Conservation (phyloP, 2,888 invertebrate genomes). For the Xestoiulus laeticollis region DNA sequence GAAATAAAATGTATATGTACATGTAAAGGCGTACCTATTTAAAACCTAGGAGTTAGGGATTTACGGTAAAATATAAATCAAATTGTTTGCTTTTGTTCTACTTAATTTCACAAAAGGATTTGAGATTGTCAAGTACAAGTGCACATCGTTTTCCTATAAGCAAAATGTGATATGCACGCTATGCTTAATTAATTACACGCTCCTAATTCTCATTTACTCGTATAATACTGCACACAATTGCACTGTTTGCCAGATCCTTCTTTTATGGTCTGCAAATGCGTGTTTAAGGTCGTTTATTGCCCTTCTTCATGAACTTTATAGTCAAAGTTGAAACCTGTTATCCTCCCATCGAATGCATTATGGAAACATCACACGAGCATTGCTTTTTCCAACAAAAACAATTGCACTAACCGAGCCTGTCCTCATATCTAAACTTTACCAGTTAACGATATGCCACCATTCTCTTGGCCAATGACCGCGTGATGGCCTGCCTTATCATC, state of each 20-base stretch:
- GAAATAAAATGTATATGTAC: too few relatives aligned
- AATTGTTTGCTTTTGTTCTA: neutral
- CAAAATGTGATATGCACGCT: neutral
- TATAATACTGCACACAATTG: too few relatives aligned
- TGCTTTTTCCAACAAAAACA: neutral
- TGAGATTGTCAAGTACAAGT: neutral
- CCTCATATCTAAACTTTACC: neutral
- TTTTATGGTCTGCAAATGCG: neutral
- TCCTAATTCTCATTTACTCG: neutral
- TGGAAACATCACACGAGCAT: neutral
- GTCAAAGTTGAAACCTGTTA: conserved; percentile 28
- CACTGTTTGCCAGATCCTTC: neutral
- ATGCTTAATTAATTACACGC: neutral
- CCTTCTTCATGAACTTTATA: conserved; percentile 23
- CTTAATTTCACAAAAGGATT: neutral
- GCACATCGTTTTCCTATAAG: neutral
- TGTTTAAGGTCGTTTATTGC: neutral
- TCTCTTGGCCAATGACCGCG: neutral
- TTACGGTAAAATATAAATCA: too few relatives aligned
- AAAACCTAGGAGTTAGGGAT: too few relatives aligned
- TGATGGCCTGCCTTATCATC: neutral
- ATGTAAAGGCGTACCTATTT: too few relatives aligned
- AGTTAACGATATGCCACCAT: neutral
- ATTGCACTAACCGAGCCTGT: neutral
- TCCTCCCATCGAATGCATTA: neutral